These are phyloP conservation scores for Fundulus diaphanus DNA, from an alignment of 2,797 vertebrate species.

Conservation along the genomic window DNA sequence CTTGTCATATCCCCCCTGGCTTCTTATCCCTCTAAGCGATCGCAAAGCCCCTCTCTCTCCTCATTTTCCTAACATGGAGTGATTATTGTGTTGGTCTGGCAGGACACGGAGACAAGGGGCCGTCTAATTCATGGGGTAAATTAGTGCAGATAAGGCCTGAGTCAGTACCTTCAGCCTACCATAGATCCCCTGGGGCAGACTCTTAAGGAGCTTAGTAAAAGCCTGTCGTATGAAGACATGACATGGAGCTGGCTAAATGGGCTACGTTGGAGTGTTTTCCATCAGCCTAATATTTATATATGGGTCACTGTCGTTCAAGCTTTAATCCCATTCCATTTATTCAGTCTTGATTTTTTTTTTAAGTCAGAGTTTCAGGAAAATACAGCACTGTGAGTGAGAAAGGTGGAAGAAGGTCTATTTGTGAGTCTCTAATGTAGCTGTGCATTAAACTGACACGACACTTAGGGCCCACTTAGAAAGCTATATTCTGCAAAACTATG, in stretches of 20 bases:
- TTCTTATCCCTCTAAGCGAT: slow-evolving; percentile 62
- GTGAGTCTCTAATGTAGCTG: slow-evolving; percentile 6
- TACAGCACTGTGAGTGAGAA: slow-evolving; percentile 19
- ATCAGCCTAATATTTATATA: slow-evolving; percentile 79
- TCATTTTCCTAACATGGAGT: slow-evolving; percentile 68
- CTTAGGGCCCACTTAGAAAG: slow-evolving; percentile 49
- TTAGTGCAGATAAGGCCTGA: slow-evolving; percentile 82
- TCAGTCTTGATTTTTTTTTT: slow-evolving; percentile 73
- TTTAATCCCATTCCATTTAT: slow-evolving; percentile 79
- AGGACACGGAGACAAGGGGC: slow-evolving; percentile 65
- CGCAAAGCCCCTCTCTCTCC: slow-evolving; percentile 65
- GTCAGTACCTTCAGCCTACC: slow-evolving; percentile 79
- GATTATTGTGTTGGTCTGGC: slow-evolving; percentile 70
- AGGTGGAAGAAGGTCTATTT: slow-evolving; percentile 42
- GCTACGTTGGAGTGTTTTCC: slow-evolving; percentile 79
- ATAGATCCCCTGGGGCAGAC: slow-evolving; percentile 80
- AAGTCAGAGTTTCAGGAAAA: slow-evolving; percentile 69
- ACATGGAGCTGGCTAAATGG: slow-evolving; percentile 83
- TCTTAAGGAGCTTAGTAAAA: slow-evolving; percentile 88
- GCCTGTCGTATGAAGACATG: slow-evolving; percentile 82
- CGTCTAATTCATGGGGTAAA: slow-evolving; percentile 80
- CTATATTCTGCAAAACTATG: slow-evolving; percentile 50
- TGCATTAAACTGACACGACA: slow-evolving; percentile 48
- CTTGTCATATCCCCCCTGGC: slow-evolving; percentile 35
- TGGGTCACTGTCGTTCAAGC: slow-evolving; percentile 75